Percentiles rank a stretch among this genome's conserved stretches.
Conservation (phyloP, 2,888 invertebrate species). For the Melieria omissa region DNA sequence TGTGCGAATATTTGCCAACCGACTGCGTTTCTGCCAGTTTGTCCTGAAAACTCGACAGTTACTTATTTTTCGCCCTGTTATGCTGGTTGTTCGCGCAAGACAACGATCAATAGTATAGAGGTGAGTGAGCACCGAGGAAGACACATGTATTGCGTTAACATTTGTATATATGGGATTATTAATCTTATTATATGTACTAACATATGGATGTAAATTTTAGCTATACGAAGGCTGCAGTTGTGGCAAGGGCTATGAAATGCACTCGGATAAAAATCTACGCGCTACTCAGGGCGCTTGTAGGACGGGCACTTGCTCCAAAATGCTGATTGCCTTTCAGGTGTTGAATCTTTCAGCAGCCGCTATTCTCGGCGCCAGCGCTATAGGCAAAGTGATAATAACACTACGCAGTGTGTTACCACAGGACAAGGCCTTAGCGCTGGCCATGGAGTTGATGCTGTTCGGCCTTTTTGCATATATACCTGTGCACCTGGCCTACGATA, state of each 20-base stretch:
- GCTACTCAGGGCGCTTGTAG: slow-evolving; percentile 72
- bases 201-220: slow-evolving; percentile 46
- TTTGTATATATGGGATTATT: neutral
- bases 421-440: slow-evolving; percentile 74
- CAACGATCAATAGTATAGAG: slow-evolving; percentile 66
- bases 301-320: slow-evolving; percentile 66
- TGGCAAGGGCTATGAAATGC: slow-evolving; percentile 55
- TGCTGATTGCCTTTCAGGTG: slow-evolving; percentile 69
- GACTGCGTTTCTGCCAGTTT: slow-evolving; percentile 73
- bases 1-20: slow-evolving; percentile 68
- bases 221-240: slow-evolving; percentile 70
- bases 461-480: slow-evolving; percentile 72
- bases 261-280: slow-evolving; percentile 44
- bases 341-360: slow-evolving; percentile 65
- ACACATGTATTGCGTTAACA: neutral
- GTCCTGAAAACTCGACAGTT: slow-evolving; percentile 68
- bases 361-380: slow-evolving; percentile 58
- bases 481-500: slow-evolving; percentile 73
- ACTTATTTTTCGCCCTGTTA: slow-evolving; percentile 80
- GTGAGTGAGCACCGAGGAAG: slow-evolving; percentile 43
- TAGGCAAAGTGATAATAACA: slow-evolving; percentile 69
- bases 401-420: slow-evolving; percentile 70
- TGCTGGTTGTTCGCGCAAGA: slow-evolving; percentile 73
- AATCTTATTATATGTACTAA: neutral
- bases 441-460: slow-evolving; percentile 69